These are phyloP conservation scores for Acanthurus leucopareius DNA, from an alignment of 2,797 vertebrate species.

Conservation along the genomic window DNA sequence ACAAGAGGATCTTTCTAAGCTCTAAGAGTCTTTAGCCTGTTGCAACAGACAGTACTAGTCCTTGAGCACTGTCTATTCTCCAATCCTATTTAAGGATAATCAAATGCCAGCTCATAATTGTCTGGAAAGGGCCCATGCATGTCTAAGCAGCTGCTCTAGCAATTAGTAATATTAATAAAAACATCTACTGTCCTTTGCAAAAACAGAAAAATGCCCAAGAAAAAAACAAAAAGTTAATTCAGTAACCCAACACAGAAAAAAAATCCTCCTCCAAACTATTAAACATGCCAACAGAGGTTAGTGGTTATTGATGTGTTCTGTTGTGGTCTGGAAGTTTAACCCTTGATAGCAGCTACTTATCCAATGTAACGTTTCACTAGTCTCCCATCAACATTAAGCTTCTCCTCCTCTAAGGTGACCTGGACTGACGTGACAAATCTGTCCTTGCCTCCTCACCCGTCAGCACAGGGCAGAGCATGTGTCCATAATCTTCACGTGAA, in stretches of 20 bases:
- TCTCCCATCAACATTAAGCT: conserved; percentile 8
- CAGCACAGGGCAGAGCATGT: conserved; percentile 79
- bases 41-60: conserved; percentile 37
- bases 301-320: conserved; percentile 35
- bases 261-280: not conserved
- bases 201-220: not conserved
- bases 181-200: not conserved
- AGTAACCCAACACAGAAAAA: conserved; percentile 25
- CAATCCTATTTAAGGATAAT: conserved; percentile 66
- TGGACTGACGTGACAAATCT: conserved; percentile 61
- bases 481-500: conserved; percentile 82
- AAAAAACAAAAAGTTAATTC: not conserved
- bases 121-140: conserved; percentile 47
- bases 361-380: not conserved
- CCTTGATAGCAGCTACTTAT: conserved; percentile 10
- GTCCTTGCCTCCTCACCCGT: conserved; percentile 52
- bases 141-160: not conserved
- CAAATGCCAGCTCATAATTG: conserved; percentile 61
- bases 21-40: conserved; percentile 42
- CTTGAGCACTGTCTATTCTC: conserved; percentile 52
- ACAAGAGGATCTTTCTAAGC: conserved; percentile 21
- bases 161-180: not conserved
- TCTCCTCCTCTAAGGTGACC: conserved; percentile 56
- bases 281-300: conserved; percentile 41
- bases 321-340: conserved; percentile 24